A percentile compares a stretch with the other conserved stretches of the same genome.
Conservation (phyloP, 2,113 vertebrate genomes). For the Pteronura brasiliensis region DNA sequence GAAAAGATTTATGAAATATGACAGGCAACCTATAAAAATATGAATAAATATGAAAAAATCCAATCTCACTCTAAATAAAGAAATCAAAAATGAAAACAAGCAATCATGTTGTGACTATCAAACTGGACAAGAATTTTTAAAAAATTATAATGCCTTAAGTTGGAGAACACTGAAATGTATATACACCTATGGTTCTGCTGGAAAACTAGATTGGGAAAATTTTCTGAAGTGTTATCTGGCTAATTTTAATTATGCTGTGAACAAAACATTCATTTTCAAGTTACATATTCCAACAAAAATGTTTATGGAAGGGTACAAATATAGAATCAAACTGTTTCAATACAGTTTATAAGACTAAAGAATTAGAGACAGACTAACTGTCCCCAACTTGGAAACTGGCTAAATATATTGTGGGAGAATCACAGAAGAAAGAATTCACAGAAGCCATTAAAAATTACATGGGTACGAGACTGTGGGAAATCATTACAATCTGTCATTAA, state of each 20-base stretch:
- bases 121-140: background rate
- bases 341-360: background rate
- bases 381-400: background rate
- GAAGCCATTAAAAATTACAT: background rate
- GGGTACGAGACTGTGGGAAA: background rate
- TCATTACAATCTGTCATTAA: background rate
- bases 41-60: background rate
- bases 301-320: background rate
- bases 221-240: background rate
- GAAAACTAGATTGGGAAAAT: background rate
- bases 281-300: background rate
- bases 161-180: background rate
- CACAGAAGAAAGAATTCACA: background rate
- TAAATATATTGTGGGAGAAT: background rate
- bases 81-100: background rate
- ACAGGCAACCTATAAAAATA: background rate
- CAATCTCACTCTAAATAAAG: background rate
- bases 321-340: background rate
- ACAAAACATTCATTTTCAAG: background rate
- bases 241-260: background rate
- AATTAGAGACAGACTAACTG: background rate
- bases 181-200: background rate
- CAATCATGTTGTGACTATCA: background rate
- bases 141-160: background rate
- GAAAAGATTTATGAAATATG: background rate